A percentile compares a stretch with the other conserved stretches of the same genome.
Conservation (phyloP, 2,888 invertebrate genomes). For the Salpingus planirostris region DNA sequence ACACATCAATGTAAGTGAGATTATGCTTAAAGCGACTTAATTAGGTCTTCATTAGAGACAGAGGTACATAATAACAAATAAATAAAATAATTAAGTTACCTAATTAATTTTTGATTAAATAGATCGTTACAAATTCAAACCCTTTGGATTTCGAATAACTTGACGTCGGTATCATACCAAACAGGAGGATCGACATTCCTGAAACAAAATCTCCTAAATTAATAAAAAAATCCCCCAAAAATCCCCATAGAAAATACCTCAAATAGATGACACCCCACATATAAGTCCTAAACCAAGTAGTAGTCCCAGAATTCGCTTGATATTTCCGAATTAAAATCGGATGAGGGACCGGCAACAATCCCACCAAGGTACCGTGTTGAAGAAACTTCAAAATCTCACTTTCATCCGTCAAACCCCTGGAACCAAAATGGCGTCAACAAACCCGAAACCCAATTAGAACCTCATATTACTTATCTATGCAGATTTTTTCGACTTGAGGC, state of each 20-base stretch:
- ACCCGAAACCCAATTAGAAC: background rate
- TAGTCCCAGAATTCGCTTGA: constrained; percentile 97
- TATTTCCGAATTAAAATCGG: constrained; percentile 98
- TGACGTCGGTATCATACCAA: constrained; percentile 99
- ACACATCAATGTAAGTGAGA: constrained; percentile 2
- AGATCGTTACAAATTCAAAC: constrained; percentile 54
- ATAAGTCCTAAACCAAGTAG: constrained; percentile 98
- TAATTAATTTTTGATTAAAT: background rate
- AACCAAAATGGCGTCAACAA: constrained; percentile 16
- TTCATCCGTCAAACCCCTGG: constrained; percentile 94
- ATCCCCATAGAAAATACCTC: constrained; percentile 48
- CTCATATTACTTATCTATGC: constrained; percentile 84
- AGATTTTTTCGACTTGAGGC: constrained; percentile 99
- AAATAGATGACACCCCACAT: constrained; percentile 99
- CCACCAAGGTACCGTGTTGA: constrained; percentile 96
- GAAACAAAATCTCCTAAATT: constrained; percentile 16
- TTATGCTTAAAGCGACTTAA: background rate
- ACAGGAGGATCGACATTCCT: constrained; percentile 98
- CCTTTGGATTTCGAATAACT: constrained; percentile 96
- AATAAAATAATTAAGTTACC: background rate
- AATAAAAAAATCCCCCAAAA: constrained; percentile 28
- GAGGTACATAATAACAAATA: constrained; percentile 2
- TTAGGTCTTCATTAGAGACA: background rate
- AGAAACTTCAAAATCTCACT: constrained; percentile 98
- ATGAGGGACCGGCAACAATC: constrained; percentile 95